Evolutionary conservation across 1,140 invertebrate genomes (phyloP).

Genomic region (Drosophila bocki): DNA sequence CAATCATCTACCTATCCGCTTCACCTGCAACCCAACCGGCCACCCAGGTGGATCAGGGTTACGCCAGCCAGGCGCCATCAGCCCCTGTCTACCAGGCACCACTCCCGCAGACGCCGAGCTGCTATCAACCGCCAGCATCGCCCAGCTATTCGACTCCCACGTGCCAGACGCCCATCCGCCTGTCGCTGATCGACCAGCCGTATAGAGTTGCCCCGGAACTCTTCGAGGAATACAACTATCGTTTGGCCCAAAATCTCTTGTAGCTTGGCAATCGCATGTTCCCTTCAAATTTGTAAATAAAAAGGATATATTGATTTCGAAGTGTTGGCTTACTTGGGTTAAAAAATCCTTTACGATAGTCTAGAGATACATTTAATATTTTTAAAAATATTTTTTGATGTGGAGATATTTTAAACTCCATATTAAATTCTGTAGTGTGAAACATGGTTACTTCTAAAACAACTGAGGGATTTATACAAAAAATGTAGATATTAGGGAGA

Average conservation of each 20-base stretch:
- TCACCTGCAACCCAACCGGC: conserved; percentile 20
- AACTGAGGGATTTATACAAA: too few relatives aligned
- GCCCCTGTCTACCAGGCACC: conserved; percentile 27
- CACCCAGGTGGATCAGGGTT: conserved; percentile 14
- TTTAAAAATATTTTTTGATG: too few relatives aligned
- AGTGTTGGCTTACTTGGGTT: background rate
- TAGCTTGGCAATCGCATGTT: conserved; percentile 25
- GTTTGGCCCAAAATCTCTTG: conserved; percentile 42
- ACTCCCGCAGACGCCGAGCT: conserved; percentile 8
- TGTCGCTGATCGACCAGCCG: conserved; percentile 70
- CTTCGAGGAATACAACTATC: conserved; percentile 70
- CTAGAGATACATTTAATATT: too few relatives aligned
- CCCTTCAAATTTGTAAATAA: conserved; percentile 62
- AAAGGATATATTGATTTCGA: conserved; percentile 41
- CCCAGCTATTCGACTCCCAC: conserved; percentile 39
- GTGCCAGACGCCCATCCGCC: conserved; percentile 54
- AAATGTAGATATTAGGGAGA: too few relatives aligned
- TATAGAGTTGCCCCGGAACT: conserved; percentile 76
- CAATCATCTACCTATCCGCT: conserved; percentile 65
- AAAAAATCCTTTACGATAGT: too few relatives aligned
- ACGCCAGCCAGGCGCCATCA: conserved; percentile 17
- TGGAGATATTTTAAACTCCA: too few relatives aligned
- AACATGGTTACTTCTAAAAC: too few relatives aligned
- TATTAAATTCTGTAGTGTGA: too few relatives aligned
- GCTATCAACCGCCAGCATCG: conserved; percentile 16